These are phyloP conservation scores for Hippolais icterina DNA, from an alignment of 2,113 vertebrate species.

Conservation along the genomic window DNA sequence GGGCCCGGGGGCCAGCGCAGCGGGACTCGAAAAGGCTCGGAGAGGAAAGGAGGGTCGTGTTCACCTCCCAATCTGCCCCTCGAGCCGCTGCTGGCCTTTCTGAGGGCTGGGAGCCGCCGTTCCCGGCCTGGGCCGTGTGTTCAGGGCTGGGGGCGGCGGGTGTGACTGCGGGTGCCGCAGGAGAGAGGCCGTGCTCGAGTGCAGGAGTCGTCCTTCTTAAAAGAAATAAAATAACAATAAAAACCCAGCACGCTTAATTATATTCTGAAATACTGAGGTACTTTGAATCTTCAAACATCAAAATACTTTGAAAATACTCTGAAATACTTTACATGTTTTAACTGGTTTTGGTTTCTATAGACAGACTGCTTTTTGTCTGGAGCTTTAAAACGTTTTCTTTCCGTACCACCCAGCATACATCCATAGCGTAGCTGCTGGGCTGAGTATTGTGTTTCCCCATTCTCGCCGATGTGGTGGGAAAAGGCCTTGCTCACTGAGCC, in stretches of 20 bases:
- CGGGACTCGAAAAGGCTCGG: background rate
- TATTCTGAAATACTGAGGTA: background rate
- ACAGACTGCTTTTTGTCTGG: background rate
- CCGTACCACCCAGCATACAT: background rate
- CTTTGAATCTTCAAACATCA: background rate
- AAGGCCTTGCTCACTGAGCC: conserved; percentile 10
- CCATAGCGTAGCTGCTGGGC: background rate
- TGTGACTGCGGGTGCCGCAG: rapidly evolving
- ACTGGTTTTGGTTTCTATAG: background rate
- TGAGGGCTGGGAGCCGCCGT: background rate
- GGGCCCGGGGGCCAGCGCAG: background rate
- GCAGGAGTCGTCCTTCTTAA: background rate
- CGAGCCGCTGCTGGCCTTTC: background rate
- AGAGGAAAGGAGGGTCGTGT: background rate
- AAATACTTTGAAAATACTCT: background rate
- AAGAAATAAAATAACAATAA: background rate
- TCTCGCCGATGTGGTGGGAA: conserved; percentile 38
- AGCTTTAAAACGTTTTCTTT: background rate
- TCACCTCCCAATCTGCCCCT: background rate
- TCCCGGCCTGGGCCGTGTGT: rapidly evolving
- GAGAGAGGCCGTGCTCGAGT: rapidly evolving
- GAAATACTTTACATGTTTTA: background rate
- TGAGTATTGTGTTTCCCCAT: background rate
- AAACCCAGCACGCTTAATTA: background rate
- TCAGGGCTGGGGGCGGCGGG: rapidly evolving